Evolutionary conservation across 2,113 vertebrate genomes (phyloP), one percentile per base, ranked within the genome.

Genomic region (Gallinago undulata): DNA sequence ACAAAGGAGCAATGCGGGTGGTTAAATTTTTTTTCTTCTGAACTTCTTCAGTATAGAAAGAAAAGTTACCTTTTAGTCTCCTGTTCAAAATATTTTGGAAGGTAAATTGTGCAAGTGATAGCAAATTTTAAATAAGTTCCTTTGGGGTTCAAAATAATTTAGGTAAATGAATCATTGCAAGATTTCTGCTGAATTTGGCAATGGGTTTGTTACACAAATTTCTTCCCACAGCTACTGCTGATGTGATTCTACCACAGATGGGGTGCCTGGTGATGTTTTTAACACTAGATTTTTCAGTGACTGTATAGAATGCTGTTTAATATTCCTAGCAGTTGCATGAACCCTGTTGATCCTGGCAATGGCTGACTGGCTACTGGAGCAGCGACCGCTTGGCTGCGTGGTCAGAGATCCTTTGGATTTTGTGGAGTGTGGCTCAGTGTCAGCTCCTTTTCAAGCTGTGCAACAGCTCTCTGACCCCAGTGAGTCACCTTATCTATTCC

Each of bases 401-500:
- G 37, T 76, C 63, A 51, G 35, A 77, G 31, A 19, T 31, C 11
- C 31, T 56, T 56, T 37, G 47, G 77, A 35, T 72, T 48, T 55
- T 1, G 1, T 21, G 79, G 53, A 33, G 11, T 0, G 1, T 18
- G 63, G 70, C 23, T 72, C 19, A 3, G 45, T 5, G 12, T 55
- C n/a, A 70, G 24, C 51, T 93, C 62, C 50, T 76, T n/a, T 30
- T 31, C 1, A 1, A 86, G 25, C 59, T 31, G 56, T 12, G 19
- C 41, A 76, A 57, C 33, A 41, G 50, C 33, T 27, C 31, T 84
- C 33, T 28, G n/a, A 28, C 28, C 31, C 16, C 39, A 27, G 28
- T 39, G 56, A 72, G 45, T 72, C 19, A 37, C 51, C 51, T 78
- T 37, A 21, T 37, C 60, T 51, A 1, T 25, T 67, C 66, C 5